phyloP scores from a whole-genome alignment of 2,797 vertebrate species.

The Pachyuromys duprasi region DNA sequence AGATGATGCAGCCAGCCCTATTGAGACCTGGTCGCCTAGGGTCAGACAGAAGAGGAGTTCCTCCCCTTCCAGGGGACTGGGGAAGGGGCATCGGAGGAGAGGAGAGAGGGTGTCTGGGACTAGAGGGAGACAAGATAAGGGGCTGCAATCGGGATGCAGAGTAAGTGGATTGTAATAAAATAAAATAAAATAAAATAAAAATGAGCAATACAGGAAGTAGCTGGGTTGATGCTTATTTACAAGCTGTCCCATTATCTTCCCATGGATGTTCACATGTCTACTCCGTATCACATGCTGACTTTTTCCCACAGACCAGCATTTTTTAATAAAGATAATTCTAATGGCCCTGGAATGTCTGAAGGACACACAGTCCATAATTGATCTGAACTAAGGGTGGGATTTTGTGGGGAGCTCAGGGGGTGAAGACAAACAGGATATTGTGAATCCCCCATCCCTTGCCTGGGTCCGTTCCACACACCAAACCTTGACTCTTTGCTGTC shows the following conservation, averaged over 20 bases:
- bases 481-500: not conserved
- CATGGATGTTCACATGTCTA: accelerated
- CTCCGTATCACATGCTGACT: not conserved
- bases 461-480: accelerated
- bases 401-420: not conserved
- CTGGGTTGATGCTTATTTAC: not conserved
- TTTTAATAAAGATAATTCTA: not conserved
- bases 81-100: too few species aligned
- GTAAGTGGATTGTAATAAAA: too few species aligned
- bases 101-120: too few species aligned
- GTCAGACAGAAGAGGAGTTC: too few species aligned
- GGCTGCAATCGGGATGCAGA: too few species aligned
- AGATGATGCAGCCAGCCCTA: too few species aligned
- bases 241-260: not conserved
- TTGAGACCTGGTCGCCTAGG: too few species aligned
- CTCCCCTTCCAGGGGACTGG: too few species aligned
- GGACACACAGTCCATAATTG: not conserved
- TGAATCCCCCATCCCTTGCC: not conserved
- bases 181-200: too few species aligned
- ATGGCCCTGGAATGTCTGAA: not conserved
- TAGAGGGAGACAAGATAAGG: too few species aligned
- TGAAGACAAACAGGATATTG: accelerated
- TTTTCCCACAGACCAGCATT: not conserved
- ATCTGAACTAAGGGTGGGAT: not conserved
- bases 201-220: not conserved